Evolutionary conservation across 2,888 invertebrate species (phyloP).

Genomic region (Cinara cedri): DNA sequence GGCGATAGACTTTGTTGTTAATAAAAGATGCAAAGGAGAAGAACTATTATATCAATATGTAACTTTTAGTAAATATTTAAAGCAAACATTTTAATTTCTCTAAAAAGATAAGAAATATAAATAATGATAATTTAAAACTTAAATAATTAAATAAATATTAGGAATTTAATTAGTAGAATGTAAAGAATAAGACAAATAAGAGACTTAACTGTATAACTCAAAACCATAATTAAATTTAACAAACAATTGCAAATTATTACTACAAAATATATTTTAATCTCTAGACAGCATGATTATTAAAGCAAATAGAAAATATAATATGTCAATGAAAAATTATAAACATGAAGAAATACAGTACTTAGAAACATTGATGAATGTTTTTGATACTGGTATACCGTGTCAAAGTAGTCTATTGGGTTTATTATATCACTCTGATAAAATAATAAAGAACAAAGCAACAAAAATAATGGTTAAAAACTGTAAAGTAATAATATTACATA

Average conservation of each 20-base stretch:
- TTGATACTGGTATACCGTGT: conserved; percentile 69
- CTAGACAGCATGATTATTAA: not conserved
- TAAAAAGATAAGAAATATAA: too few species aligned
- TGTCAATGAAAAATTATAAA: not conserved
- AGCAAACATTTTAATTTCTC: too few species aligned
- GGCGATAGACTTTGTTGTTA: too few species aligned
- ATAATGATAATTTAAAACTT: too few species aligned
- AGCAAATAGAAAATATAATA: conserved; percentile 5
- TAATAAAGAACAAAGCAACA: conserved; percentile 64
- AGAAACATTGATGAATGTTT: conserved; percentile 62
- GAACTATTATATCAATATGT: too few species aligned
- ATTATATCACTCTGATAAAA: conserved; percentile 61
- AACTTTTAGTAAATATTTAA: too few species aligned
- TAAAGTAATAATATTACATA: conserved; percentile 63
- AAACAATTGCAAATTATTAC: not conserved
- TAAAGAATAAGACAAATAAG: too few species aligned
- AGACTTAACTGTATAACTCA: too few species aligned
- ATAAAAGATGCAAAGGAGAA: too few species aligned
- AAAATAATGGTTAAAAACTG: conserved; percentile 68
- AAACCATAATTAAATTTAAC: not conserved
- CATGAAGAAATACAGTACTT: not conserved
- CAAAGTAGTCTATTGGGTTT: conserved; percentile 66
- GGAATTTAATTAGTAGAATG: too few species aligned
- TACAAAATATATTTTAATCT: not conserved
- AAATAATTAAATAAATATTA: too few species aligned